Percentiles rank a stretch among this genome's conserved stretches.
Conservation (phyloP, 2,888 invertebrate genomes). For the Drosophila mimica region DNA sequence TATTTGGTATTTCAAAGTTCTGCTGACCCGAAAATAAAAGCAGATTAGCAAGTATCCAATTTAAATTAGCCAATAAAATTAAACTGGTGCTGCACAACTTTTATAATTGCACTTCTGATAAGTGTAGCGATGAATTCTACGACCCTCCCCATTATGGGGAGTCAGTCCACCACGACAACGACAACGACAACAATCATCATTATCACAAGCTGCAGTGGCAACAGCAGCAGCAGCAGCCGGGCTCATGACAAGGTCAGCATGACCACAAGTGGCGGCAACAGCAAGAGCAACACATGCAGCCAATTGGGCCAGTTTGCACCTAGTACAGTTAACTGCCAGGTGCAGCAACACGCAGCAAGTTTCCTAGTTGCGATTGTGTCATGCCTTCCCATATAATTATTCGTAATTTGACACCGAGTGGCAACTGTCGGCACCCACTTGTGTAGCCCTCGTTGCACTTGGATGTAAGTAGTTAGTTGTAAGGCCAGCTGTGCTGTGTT, state of each 20-base stretch:
- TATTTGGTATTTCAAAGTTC: not conserved
- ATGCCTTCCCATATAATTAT: constrained; percentile 65
- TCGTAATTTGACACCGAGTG: constrained; percentile 65
- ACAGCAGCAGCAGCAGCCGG: constrained; percentile 5
- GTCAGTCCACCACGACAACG: constrained; percentile 54
- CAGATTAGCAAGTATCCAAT: constrained; percentile 15
- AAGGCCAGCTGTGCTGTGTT: not conserved
- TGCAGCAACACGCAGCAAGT: constrained; percentile 11
- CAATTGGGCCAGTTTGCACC: constrained; percentile 59
- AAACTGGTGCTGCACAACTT: constrained; percentile 26
- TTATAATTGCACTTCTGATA: constrained; percentile 76
- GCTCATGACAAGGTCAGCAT: constrained; percentile 11
- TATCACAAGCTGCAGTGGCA: constrained; percentile 9
- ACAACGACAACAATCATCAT: constrained; percentile 35
- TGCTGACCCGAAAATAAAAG: constrained; percentile 1
- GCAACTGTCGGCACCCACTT: constrained; percentile 23
- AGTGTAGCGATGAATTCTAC: constrained; percentile 27
- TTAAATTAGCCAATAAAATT: constrained; percentile 35
- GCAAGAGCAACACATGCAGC: constrained; percentile 58
- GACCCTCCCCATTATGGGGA: constrained; percentile 19
- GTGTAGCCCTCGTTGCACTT: constrained; percentile 20
- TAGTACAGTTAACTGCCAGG: constrained; percentile 39
- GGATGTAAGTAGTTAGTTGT: constrained; percentile 18
- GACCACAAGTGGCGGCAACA: constrained; percentile 35
- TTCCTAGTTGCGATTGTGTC: constrained; percentile 35